phyloP scores from a whole-genome alignment of 2,888 invertebrate species.

The Ichneumoninae sp. region DNA sequence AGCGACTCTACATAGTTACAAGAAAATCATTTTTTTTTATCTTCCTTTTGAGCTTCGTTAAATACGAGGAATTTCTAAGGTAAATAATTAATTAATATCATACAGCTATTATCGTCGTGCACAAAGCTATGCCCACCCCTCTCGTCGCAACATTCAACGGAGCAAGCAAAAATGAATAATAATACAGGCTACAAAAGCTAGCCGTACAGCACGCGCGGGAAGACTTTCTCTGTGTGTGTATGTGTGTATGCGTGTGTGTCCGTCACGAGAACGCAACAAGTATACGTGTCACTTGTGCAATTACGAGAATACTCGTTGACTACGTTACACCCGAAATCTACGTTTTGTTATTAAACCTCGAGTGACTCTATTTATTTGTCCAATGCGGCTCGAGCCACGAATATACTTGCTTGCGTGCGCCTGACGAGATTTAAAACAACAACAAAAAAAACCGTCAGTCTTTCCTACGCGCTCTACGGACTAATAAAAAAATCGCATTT shows the following conservation, averaged over 20 bases:
- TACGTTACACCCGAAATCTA: conserved; percentile 29
- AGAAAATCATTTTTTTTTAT: conserved; percentile 66
- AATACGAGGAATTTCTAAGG: conserved; percentile 72
- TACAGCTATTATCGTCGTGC: conserved; percentile 74
- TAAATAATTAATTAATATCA: conserved; percentile 76
- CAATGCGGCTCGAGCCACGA: conserved; percentile 38
- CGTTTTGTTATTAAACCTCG: conserved; percentile 16
- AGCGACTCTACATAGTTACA: conserved; percentile 72
- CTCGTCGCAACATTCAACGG: conserved; percentile 26
- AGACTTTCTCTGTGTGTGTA: conserved; percentile 26
- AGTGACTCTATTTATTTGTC: conserved; percentile 42
- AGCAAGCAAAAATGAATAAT: conserved; percentile 52
- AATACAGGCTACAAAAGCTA: conserved; percentile 51
- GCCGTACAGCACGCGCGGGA: conserved; percentile 51
- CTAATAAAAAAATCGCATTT: conserved; percentile 62
- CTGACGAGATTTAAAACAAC: conserved; percentile 19
- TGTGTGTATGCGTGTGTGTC: background rate
- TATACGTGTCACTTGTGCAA: conserved; percentile 7
- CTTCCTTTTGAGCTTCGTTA: conserved; percentile 75
- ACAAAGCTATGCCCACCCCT: conserved; percentile 39
- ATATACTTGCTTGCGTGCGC: conserved; percentile 22
- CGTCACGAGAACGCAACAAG: conserved; percentile 36
- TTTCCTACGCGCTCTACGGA: conserved; percentile 61
- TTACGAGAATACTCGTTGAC: conserved; percentile 9
- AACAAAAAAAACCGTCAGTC: conserved; percentile 18